Evolutionary conservation across 2,113 vertebrate genomes (phyloP), one percentile per base, ranked within the genome.

Genomic region (Paraplagusia blochii): DNA sequence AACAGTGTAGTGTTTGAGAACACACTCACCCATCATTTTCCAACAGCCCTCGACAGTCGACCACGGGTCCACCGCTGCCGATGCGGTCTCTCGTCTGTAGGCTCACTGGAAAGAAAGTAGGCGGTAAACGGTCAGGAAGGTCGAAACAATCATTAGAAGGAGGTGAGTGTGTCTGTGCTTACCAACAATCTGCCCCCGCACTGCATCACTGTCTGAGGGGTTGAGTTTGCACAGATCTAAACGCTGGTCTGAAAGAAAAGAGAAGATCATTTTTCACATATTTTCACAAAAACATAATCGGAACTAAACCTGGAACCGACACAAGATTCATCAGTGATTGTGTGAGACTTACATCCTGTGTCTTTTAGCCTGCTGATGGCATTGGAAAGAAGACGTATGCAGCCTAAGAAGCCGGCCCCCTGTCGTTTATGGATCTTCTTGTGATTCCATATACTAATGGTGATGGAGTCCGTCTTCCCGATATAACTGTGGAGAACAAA

Each of bases 341-440:
- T 40, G 2, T 36, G 46, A n/a, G 4, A 74, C 94, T 91, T 91
- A 98, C 96, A 98, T 87, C 96, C 96, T 38, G 96, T 98, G 85
- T 98, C 95, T 91, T 98, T 98, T 74, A 97, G 84, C 84, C 95
- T 91, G 91, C 95, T 98, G 93, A 98, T 95, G 73, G 95, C 93
- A 2, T 98, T 98, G 72, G 95, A 97, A 68, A 97, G 93, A 82
- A 98, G 92, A 63, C 96, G 90, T 85, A 97, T 93, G 4, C 96
- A 98, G 82, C 96, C 96, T 88, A 98, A 89, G 88, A 98, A 98
- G 79, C 96, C 95, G 11, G 95, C 95, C 62, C 95, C 95, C 88
- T 98, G 95, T 64, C 97, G 94, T 88, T 98, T 98, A 86, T 98
- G 95, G 76, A 98, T 97, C 88, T 98, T 98, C 89, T 97, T 98